Conservation (phyloP, 2,888 invertebrate species). For the Hanleya hanleyi region DNA sequence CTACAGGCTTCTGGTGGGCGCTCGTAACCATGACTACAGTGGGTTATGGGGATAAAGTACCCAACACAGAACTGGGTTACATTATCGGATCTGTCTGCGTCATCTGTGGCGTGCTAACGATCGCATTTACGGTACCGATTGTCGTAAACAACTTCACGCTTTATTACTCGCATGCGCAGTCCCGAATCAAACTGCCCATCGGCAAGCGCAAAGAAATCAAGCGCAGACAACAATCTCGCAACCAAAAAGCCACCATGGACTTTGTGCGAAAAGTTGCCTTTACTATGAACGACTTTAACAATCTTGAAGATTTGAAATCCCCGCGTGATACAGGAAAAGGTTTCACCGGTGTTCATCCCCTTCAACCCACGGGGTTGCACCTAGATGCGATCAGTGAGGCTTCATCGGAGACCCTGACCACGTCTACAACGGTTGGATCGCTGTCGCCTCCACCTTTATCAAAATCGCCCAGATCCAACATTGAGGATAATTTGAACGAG, state of each 20-base stretch:
- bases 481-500: not conserved
- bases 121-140: conserved; percentile 72
- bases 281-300: not conserved
- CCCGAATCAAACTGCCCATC: conserved; percentile 65
- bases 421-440: not conserved
- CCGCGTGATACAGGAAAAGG: not conserved
- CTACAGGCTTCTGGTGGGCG: conserved; percentile 73
- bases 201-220: conserved; percentile 60
- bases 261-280: conserved; percentile 45
- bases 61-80: conserved; percentile 65
- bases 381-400: not conserved
- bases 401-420: not conserved
- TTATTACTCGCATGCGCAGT: conserved; percentile 71
- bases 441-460: not conserved
- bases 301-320: not conserved
- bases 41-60: conserved; percentile 71
- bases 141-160: conserved; percentile 72
- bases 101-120: conserved; percentile 69
- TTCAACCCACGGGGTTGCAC: not conserved
- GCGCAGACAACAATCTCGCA: conserved; percentile 56
- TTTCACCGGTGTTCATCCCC: not conserved
- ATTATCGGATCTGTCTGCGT: conserved; percentile 69
- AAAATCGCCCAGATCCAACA: not conserved
- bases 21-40: conserved; percentile 73
- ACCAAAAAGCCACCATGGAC: conserved; percentile 55